Percentiles rank a stretch among this genome's conserved stretches.
Conservation (phyloP, 1,140 invertebrate genomes). For the Arion vulgaris region DNA sequence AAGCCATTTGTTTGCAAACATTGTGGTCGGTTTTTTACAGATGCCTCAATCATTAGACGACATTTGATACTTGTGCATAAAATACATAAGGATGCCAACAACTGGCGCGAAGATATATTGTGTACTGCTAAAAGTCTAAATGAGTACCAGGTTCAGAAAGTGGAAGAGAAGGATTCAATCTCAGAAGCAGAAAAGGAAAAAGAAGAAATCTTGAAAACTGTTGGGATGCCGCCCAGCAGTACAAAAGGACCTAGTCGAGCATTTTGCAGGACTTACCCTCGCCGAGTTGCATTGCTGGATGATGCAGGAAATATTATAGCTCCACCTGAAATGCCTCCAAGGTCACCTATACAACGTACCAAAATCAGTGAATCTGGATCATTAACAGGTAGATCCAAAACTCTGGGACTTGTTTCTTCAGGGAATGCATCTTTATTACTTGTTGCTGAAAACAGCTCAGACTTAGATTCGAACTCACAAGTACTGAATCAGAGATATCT, state of each 20-base stretch:
- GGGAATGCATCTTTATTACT: background rate
- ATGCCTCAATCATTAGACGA: conserved; percentile 62
- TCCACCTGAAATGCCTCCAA: conserved; percentile 27
- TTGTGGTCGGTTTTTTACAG: conserved; percentile 77
- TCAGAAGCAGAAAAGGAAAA: conserved; percentile 28
- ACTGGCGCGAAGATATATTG: conserved; percentile 59
- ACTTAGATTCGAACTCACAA: conserved; percentile 14
- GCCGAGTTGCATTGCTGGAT: conserved; percentile 31
- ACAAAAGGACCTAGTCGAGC: conserved; percentile 36
- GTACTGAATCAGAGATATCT: conserved; percentile 24
- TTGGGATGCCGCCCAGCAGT: background rate
- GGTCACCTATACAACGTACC: background rate
- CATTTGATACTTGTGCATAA: conserved; percentile 65
- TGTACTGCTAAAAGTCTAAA: conserved; percentile 38
- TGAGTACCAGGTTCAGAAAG: conserved; percentile 45
- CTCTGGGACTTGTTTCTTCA: background rate
- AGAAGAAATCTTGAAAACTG: conserved; percentile 20
- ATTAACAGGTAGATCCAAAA: background rate
- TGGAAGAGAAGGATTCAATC: conserved; percentile 4
- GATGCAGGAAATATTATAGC: conserved; percentile 32
- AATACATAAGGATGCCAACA: conserved; percentile 55
- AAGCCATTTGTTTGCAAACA: conserved; percentile 83
- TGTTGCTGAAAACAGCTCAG: conserved; percentile 9
- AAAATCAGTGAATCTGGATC: background rate
- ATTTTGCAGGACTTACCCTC: conserved; percentile 30